Evolutionary conservation across 2,888 invertebrate species (phyloP).

Genomic region (Parascotia fuliginaria): DNA sequence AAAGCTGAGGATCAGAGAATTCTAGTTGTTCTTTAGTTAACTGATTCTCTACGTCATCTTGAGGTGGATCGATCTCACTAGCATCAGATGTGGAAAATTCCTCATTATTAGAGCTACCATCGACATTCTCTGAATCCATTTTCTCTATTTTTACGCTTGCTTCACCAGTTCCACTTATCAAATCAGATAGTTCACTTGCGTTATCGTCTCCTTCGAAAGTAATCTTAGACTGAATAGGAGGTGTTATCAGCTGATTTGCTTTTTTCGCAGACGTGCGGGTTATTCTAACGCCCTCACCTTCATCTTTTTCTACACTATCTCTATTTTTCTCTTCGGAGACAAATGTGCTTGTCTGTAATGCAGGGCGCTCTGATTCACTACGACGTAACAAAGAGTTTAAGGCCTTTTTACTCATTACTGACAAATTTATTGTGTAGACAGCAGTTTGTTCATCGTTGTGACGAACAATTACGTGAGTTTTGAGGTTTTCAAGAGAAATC

Average conservation of each 20-base stretch:
- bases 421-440: conserved; percentile 73
- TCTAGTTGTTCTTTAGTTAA: conserved; percentile 12
- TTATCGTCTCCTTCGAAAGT: conserved; percentile 67
- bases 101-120: conserved; percentile 24
- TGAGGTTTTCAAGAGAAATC: conserved; percentile 85
- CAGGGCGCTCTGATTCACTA: conserved; percentile 21
- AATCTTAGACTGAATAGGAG: conserved; percentile 62
- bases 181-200: conserved; percentile 28
- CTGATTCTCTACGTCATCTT: conserved; percentile 5
- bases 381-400: conserved; percentile 49
- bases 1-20: conserved; percentile 3
- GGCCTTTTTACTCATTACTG: conserved; percentile 60
- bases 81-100: conserved; percentile 13
- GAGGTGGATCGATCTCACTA: conserved; percentile 5
- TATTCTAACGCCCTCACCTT: conserved; percentile 4
- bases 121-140: conserved; percentile 25
- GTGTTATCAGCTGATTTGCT: not conserved
- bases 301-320: not conserved
- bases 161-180: conserved; percentile 24
- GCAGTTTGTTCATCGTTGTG: conserved; percentile 81
- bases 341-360: not conserved
- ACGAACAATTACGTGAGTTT: conserved; percentile 86
- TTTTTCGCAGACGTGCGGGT: conserved; percentile 2
- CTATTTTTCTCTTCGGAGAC: not conserved
- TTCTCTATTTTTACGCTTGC: conserved; percentile 33